Evolutionary conservation across 2,888 invertebrate species (phyloP).

Genomic region (Agrotis segetum): DNA sequence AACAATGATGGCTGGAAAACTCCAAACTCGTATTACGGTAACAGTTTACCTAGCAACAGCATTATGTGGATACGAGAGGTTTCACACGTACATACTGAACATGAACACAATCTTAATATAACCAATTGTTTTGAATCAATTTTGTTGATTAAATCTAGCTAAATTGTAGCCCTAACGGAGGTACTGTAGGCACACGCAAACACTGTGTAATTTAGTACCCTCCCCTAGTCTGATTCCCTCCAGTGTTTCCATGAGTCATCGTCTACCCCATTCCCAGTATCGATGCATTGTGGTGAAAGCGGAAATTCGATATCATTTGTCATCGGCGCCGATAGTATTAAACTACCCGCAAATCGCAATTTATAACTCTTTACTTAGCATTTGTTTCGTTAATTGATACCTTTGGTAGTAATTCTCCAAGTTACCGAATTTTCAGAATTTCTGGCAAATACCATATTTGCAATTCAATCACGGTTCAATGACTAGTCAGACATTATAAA

Average conservation of each 20-base stretch:
- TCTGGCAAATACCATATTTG: conserved; percentile 68
- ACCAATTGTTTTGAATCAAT: conserved; percentile 47
- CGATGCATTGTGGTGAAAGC: conserved; percentile 47
- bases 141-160: conserved; percentile 49
- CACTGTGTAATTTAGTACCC: conserved; percentile 37
- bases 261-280: conserved; percentile 58
- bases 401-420: conserved; percentile 43
- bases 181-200: conserved; percentile 7
- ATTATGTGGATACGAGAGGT: conserved; percentile 24
- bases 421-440: conserved; percentile 59
- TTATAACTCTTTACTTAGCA: conserved; percentile 21
- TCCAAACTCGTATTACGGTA: conserved; percentile 46
- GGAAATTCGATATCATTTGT: conserved; percentile 60
- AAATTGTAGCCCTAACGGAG: conserved; percentile 14
- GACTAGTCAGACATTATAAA: conserved; percentile 69
- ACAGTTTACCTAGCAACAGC: conserved; percentile 48
- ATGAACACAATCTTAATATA: conserved; percentile 27
- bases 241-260: conserved; percentile 56
- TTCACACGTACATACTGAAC: conserved; percentile 29
- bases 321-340: conserved; percentile 44
- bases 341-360: conserved; percentile 31
- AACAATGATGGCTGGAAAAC: conserved; percentile 67
- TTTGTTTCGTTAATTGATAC: conserved; percentile 17
- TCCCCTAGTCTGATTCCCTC: conserved; percentile 50
- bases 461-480: conserved; percentile 70